Evolutionary conservation across 2,888 invertebrate species (phyloP).

Genomic region (Standfussiana lucernea): DNA sequence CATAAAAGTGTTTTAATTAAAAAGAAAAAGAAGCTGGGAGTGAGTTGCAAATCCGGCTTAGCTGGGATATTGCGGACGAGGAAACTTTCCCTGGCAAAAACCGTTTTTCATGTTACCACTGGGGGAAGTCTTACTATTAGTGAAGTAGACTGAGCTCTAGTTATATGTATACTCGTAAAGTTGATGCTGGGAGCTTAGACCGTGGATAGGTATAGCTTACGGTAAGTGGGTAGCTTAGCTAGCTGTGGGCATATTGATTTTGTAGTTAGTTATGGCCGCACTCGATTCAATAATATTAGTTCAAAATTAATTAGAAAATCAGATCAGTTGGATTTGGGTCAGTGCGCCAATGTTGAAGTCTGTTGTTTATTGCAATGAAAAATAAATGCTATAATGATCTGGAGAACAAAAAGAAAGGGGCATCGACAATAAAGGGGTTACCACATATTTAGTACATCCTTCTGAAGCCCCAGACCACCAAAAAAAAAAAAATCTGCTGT

Average conservation of each 20-base stretch:
- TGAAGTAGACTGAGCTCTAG: constrained; percentile 46
- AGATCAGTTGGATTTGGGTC: not conserved
- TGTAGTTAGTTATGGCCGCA: not conserved
- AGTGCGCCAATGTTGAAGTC: not conserved
- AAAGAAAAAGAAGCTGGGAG: constrained; percentile 81
- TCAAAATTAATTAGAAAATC: not conserved
- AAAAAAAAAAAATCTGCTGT: too few species aligned
- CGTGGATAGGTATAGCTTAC: constrained; percentile 17
- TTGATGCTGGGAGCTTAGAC: constrained; percentile 23
- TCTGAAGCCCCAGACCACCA: too few species aligned
- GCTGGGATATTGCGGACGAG: constrained; percentile 80
- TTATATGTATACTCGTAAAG: constrained; percentile 45
- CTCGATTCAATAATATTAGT: not conserved
- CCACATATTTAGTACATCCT: too few species aligned
- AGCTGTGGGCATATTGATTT: constrained; percentile 11
- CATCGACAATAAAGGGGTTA: too few species aligned
- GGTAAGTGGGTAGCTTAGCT: constrained; percentile 1
- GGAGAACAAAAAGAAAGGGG: too few species aligned
- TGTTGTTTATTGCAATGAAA: not conserved
- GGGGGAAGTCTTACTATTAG: constrained; percentile 68
- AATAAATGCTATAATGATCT: not conserved
- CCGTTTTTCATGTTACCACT: constrained; percentile 80
- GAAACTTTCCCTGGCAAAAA: constrained; percentile 81
- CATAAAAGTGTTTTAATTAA: constrained; percentile 88
- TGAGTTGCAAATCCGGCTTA: constrained; percentile 88